A percentile compares a stretch with the other conserved stretches of the same genome.
These are phyloP conservation scores for Blera fallax DNA, from an alignment of 2,888 invertebrate genomes.

Conservation along the genomic window DNA sequence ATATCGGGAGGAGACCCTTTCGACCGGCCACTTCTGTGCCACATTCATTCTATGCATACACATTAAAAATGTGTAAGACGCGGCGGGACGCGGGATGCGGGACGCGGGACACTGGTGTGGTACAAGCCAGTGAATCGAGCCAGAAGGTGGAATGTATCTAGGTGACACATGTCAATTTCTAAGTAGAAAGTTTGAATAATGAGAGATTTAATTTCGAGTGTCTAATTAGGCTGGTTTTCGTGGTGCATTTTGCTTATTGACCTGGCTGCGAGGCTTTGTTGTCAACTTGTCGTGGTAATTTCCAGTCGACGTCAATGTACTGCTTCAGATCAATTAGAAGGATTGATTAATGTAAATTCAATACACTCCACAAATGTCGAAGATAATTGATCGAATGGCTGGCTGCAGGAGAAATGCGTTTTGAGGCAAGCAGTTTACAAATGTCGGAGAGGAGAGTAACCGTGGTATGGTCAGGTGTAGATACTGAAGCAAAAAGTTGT, in stretches of 20 bases:
- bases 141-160: conserved; percentile 59
- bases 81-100: background rate
- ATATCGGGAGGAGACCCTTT: conserved; percentile 71
- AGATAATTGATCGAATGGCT: background rate
- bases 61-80: conserved; percentile 23
- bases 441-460: background rate
- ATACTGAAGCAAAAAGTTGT: no score
- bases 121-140: conserved; percentile 6
- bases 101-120: background rate
- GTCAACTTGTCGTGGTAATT: background rate
- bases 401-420: background rate
- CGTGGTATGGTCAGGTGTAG: no score
- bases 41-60: conserved; percentile 46
- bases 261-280: background rate
- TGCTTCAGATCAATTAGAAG: background rate
- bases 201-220: conserved; percentile 63
- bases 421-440: background rate
- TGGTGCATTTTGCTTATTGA: background rate
- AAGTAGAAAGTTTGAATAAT: conserved; percentile 72
- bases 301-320: background rate
- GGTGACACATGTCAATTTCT: conserved; percentile 72
- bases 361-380: background rate
- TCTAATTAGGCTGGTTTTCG: conserved; percentile 50
- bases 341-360: background rate
- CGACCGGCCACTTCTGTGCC: conserved; percentile 60